Base-by-base conservation (phyloP, 64 coral and sea anemone genomes). In the Montipora efflorescens region DNA sequence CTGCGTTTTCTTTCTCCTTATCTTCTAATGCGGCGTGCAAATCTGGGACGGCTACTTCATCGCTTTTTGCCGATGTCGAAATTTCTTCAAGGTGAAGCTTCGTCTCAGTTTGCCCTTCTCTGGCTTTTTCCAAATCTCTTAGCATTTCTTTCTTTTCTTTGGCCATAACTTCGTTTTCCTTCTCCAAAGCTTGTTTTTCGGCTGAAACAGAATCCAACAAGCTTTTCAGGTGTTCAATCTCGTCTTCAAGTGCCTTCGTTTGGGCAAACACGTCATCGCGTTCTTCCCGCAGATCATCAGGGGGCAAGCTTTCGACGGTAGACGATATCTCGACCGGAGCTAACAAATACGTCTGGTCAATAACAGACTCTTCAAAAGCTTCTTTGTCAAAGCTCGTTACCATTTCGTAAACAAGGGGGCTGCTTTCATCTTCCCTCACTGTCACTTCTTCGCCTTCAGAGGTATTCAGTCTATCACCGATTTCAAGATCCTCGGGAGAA, bases 101-200 rank as follows among this genome's bases (percentile, higher is more conserved):
- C 4, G 88, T 7, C 58, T 43, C 67, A 36, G 49, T 71, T 58
- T 87, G 75, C 18, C 87, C 81, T 8, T 84, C 55, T 48, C n/a
- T 77, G 48, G 59, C 48, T 45, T 7, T 93, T 88, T 87, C 77
- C 19, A 93, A 19, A 74, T 74, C 76, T 81, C 67, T 7, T 36
- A 93, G 23, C 12, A 88, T 16, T 21, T 93, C 84, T 45, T 62
- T 21, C 20, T 93, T 88, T 5, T 80, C 82, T 22, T 74, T 93
- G 67, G 22, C 19, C 74, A 87, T 70, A 7, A 14, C 5, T 74
- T 93, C 84, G 20, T 88, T 84, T 80, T 93, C 84, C 51, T 74
- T 88, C 62, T 93, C 92, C 45, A 93, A 67, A 4, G 48, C 68
- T 81, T 88, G 83, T 58, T 93, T 93, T 22, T 93, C 92, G 4